Conservation (phyloP, 2,113 vertebrate genomes). For the Macrotis lagotis region DNA sequence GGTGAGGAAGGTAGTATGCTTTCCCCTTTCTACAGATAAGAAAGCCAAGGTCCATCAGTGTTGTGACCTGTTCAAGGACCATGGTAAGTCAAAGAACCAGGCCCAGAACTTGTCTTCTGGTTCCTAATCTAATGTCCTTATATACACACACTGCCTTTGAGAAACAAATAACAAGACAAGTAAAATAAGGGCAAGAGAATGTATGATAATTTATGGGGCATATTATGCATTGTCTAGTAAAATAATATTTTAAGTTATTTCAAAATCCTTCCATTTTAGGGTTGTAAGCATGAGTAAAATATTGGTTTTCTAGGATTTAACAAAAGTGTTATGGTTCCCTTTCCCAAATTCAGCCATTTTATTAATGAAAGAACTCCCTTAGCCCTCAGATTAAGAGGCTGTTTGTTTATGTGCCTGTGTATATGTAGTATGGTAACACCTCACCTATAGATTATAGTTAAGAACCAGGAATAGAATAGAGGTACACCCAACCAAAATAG, state of each 20-base stretch:
- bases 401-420: neutral
- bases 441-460: neutral
- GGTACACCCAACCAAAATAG: neutral
- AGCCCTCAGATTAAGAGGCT: neutral
- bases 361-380: neutral
- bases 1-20: neutral
- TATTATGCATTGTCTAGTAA: neutral
- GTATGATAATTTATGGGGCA: neutral
- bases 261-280: neutral
- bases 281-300: neutral
- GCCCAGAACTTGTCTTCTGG: neutral
- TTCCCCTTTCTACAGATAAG: neutral
- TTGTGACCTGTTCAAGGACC: neutral
- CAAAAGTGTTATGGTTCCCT: neutral
- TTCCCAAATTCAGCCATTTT: neutral
- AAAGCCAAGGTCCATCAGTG: neutral
- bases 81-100: neutral
- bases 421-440: neutral
- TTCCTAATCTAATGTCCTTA: neutral
- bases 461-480: neutral
- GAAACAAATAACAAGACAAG: neutral
- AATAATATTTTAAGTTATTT: neutral
- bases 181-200: neutral
- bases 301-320: neutral
- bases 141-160: neutral